These are phyloP conservation scores for Sphaeramia orbicularis DNA, from an alignment of 2,797 vertebrate species.

Conservation along the genomic window DNA sequence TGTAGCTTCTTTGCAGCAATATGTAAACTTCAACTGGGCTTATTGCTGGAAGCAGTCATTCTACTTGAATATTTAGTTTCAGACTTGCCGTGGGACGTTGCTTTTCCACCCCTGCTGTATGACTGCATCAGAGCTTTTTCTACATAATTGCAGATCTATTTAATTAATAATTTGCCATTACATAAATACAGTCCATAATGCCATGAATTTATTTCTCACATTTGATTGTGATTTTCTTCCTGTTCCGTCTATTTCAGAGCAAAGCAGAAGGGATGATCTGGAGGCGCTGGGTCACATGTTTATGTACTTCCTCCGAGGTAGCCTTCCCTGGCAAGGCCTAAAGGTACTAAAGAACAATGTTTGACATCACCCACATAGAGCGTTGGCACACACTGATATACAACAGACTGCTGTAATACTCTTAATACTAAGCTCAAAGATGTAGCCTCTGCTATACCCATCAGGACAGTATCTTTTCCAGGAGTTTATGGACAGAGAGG, in stretches of 20 bases:
- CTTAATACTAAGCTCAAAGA: slow-evolving; percentile 1
- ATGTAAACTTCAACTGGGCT: too few species aligned
- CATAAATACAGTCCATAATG: slow-evolving; percentile 1
- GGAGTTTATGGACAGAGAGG: slow-evolving; percentile 25
- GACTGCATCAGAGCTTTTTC: slow-evolving; percentile 10
- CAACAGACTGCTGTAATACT: slow-evolving; percentile 21
- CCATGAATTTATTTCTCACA: neutral
- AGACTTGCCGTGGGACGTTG: neutral
- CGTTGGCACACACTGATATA: slow-evolving; percentile 13
- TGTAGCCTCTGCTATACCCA: neutral
- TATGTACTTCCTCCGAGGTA: slow-evolving; percentile 98
- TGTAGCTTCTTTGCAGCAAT: too few species aligned
- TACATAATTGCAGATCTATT: neutral
- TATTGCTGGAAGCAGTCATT: too few species aligned
- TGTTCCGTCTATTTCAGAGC: slow-evolving; percentile 84
- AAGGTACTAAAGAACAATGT: slow-evolving; percentile 85
- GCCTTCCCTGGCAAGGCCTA: slow-evolving; percentile 98
- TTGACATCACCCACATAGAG: slow-evolving; percentile 4
- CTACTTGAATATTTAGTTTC: neutral
- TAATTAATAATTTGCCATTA: slow-evolving; percentile 2
- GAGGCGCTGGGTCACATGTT: slow-evolving; percentile 99
- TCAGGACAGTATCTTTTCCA: slow-evolving; percentile 17
- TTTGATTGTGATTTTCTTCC: slow-evolving; percentile 13
- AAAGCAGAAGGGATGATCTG: slow-evolving; percentile 98
- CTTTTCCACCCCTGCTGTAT: neutral